Conservation (phyloP, 2,113 vertebrate genomes). For the Bungarus multicinctus region DNA sequence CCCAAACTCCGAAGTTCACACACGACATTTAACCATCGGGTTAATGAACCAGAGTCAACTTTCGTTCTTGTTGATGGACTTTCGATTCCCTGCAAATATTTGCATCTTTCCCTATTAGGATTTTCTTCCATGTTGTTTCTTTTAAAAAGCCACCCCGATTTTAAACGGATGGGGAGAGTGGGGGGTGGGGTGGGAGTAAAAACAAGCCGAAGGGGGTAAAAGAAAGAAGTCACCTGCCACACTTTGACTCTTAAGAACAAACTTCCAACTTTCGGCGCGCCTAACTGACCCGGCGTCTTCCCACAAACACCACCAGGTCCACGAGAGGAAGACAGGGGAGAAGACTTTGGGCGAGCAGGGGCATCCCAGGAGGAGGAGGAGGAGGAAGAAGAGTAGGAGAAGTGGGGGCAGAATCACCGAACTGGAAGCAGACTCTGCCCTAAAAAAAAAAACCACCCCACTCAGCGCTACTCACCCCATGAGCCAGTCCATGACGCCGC, state of each 20-base stretch:
- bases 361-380: neutral
- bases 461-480: constrained; percentile 80
- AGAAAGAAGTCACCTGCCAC: neutral
- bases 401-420: neutral
- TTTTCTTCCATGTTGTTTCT: neutral
- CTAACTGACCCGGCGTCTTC: neutral
- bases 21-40: too few relatives aligned
- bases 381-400: too few relatives aligned
- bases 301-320: neutral
- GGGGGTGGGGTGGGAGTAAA: neutral
- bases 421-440: too few relatives aligned
- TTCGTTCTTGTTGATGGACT: neutral
- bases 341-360: neutral
- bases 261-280: neutral
- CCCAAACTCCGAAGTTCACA: neutral
- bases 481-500: constrained; percentile 82
- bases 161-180: neutral
- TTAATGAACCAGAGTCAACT: neutral
- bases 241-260: neutral
- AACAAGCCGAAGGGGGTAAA: neutral
- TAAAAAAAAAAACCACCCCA: neutral
- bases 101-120: neutral
- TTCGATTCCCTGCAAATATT: neutral
- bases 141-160: neutral
- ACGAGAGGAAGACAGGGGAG: neutral